These are phyloP conservation scores for Salmo trutta DNA, from an alignment of 2,797 vertebrate species.

Conservation along the genomic window DNA sequence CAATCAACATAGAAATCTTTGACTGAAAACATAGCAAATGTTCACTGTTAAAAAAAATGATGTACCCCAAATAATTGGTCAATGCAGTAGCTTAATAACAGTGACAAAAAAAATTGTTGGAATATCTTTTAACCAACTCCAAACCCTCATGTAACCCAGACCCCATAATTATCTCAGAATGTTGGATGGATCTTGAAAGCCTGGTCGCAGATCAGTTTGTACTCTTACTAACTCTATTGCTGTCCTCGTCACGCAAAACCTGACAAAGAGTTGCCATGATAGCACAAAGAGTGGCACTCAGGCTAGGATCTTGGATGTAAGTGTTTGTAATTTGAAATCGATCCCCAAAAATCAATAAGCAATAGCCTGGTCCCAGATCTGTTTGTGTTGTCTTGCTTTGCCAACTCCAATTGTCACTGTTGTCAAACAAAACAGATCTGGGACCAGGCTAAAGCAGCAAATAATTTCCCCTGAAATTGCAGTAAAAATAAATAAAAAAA, in stretches of 20 bases:
- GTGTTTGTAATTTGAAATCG: slow-evolving; percentile 36
- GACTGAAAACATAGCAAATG: slow-evolving; percentile 56
- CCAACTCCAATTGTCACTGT: too few species aligned
- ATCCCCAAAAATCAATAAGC: slow-evolving; percentile 14
- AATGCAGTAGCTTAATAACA: slow-evolving; percentile 38
- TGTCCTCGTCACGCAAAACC: too few species aligned
- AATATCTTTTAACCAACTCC: slow-evolving; percentile 33
- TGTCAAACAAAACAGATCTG: too few species aligned
- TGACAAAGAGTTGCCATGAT: too few species aligned
- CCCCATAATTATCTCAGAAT: slow-evolving; percentile 46
- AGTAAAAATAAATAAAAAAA: slow-evolving; percentile 29
- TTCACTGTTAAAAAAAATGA: slow-evolving; percentile 71
- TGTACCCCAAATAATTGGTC: slow-evolving; percentile 47
- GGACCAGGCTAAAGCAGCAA: slow-evolving; percentile 2
- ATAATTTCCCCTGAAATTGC: slow-evolving; percentile 36
- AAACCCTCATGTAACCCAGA: slow-evolving; percentile 25
- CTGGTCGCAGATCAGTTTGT: too few species aligned
- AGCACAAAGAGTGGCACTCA: too few species aligned
- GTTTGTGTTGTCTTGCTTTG: too few species aligned
- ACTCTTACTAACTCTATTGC: too few species aligned
- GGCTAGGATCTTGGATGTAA: slow-evolving; percentile 40
- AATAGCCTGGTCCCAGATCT: too few species aligned
- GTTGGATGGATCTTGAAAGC: slow-evolving; percentile 54
- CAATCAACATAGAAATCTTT: slow-evolving; percentile 73
- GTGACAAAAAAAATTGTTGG: slow-evolving; percentile 34